A percentile compares a stretch with the other conserved stretches of the same genome.
These are phyloP conservation scores for Sebastes matsubarae DNA, from an alignment of 2,797 vertebrate genomes.

Conservation along the genomic window DNA sequence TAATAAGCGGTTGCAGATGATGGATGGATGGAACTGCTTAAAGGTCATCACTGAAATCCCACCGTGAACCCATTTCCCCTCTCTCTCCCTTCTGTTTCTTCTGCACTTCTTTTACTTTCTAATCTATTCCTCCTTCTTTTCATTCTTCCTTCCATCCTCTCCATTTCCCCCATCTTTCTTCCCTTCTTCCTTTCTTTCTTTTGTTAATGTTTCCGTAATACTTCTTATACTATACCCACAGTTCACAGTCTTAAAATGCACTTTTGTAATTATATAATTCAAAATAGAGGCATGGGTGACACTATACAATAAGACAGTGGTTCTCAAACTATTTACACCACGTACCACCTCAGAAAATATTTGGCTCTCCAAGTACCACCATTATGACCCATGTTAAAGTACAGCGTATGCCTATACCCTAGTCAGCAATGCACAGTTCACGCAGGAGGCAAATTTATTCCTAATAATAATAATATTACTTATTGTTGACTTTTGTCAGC, in stretches of 20 bases:
- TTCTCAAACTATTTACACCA: too few relatives aligned
- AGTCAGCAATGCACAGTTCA: too few relatives aligned
- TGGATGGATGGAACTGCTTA: too few relatives aligned
- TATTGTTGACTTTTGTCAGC: too few relatives aligned
- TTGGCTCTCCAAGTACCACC: too few relatives aligned
- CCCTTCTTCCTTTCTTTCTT: background rate
- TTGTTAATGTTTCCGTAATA: background rate
- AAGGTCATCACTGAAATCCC: background rate
- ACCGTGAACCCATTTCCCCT: background rate
- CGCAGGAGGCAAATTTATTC: too few relatives aligned
- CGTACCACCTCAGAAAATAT: too few relatives aligned
- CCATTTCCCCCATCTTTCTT: background rate
- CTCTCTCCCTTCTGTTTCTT: background rate
- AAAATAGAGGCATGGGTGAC: background rate
- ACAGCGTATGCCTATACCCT: too few relatives aligned
- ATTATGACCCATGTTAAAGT: too few relatives aligned
- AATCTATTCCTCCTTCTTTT: background rate
- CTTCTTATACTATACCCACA: background rate
- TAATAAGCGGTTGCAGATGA: too few relatives aligned
- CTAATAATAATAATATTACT: too few relatives aligned
- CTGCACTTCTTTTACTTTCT: background rate
- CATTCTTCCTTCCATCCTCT: background rate
- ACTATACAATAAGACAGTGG: background rate
- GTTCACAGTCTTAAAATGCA: background rate
- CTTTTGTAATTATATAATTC: background rate